Base-by-base conservation (phyloP, 1,140 invertebrate genomes). In the Hypothenemus hampei region DNA sequence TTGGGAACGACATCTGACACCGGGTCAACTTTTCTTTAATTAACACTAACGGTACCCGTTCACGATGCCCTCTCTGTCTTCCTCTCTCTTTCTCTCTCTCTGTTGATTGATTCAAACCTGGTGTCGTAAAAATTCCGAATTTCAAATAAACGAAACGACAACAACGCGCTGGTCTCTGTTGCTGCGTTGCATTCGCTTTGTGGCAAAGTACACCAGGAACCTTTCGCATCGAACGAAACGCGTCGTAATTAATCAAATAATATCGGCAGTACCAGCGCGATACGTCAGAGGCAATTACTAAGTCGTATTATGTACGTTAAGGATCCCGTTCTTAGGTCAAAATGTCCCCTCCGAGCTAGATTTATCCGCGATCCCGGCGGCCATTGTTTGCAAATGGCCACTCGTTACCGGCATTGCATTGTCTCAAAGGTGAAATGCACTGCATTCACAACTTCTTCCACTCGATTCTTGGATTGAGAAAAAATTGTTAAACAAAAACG, bases 241-340 rank as follows among this genome's bases (percentile, higher is more conserved):
- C 46, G 19, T 11, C n/a, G 22, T 19, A 44, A 43, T 53, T 53
- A 35, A 53, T 53, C 40, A 53, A 44, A 23, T 24, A 35, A 53
- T 36, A 53, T 44, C 19, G 29, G 26, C 50, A 44, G 50, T 43
- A 44, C n/a, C n/a, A n/a, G n/a, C n/a, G n/a, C 39, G 24, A 41
- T 44, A 53, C 50, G 40, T 44, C 50, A 21, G 29, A 44, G 26
- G 40, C 50, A 53, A 53, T 53, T 53, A 53, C 40, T 53, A 53
- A n/a, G 50, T 39, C 22, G 37, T 51, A 51, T 37, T 41, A 22
- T 13, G 39, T n/a, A n/a, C n/a, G n/a, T n/a, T n/a, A n/a, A n/a
- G 50, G 39, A 53, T 53, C 50, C 50, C 50, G 50, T 53, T 53
- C 50, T 24, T 53, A 53, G 50, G 50, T 53, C 50, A 53, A 53